These are phyloP conservation scores for Caloenas nicobarica DNA, from an alignment of 2,113 vertebrate species.

Conservation along the genomic window DNA sequence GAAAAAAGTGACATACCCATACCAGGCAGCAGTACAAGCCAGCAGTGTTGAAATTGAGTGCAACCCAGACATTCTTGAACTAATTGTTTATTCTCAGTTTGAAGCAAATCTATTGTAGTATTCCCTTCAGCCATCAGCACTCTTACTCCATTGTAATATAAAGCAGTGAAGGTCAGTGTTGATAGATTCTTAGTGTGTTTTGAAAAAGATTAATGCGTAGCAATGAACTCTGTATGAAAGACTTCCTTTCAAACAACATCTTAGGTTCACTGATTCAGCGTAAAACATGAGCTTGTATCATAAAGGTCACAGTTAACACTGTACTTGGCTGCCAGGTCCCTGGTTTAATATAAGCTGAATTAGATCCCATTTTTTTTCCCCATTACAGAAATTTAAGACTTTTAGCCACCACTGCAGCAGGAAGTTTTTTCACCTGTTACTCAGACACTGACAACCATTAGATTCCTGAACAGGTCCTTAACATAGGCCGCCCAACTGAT, in stretches of 20 bases:
- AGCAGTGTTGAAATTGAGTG: not conserved
- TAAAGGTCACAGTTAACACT: slow-evolving; percentile 65
- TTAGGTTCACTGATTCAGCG: slow-evolving; percentile 58
- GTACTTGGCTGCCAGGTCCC: not conserved
- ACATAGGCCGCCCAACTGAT: not conserved
- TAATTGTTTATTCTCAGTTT: slow-evolving; percentile 30
- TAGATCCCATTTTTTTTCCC: not conserved
- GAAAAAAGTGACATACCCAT: not conserved
- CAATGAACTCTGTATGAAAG: slow-evolving; percentile 45
- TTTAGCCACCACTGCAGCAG: not conserved
- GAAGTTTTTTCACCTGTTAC: not conserved
- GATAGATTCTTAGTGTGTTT: slow-evolving; percentile 74
- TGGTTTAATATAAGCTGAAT: slow-evolving; percentile 45
- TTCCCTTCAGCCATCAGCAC: slow-evolving; percentile 73
- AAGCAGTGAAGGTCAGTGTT: slow-evolving; percentile 74
- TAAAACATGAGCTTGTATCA: slow-evolving; percentile 53
- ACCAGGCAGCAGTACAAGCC: not conserved
- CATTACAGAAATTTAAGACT: slow-evolving; percentile 12
- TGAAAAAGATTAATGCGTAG: slow-evolving; percentile 78
- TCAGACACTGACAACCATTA: not conserved
- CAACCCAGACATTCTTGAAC: not conserved
- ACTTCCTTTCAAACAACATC: slow-evolving; percentile 53
- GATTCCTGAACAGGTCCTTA: not conserved
- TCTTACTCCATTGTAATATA: slow-evolving; percentile 62
- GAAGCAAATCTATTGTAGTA: slow-evolving; percentile 75